Base-by-base conservation (phyloP, 2,888 invertebrate species). In the Papilio elwesi region DNA sequence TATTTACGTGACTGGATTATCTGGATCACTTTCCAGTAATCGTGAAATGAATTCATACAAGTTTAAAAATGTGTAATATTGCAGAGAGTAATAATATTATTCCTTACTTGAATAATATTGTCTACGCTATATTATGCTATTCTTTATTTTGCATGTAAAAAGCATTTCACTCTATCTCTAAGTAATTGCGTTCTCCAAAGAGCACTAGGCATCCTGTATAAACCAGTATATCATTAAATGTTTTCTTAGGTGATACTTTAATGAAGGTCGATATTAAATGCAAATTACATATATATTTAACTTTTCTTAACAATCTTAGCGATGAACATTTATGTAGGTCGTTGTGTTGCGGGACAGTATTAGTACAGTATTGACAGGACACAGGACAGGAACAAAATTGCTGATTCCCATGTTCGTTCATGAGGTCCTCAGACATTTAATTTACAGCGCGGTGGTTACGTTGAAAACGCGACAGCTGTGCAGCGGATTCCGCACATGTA, bases 401-500 rank as follows among this genome's bases (percentile, higher is more conserved):
- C 15, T 15, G 65, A 57, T 62, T 63, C 71, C 53, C 62, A 65
- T 55, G 49, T 36, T 67, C 62, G 73, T 70, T 74, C 38, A n/a
- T n/a, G 73, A 68, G 73, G 75, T 79, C 74, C 78, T 80, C 79
- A 76, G 81, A 82, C 82, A 81, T 86, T 84, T 84, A 78, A 83
- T 85, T 83, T 85, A 80, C 81, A 78, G 79, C 75, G 71, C 74
- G 76, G 74, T 76, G 78, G 78, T 75, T 79, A 78, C 80, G 79
- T 80, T 83, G 82, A 83, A 84, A 86, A 82, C 81, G 76, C 80
- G 66, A 59, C 76, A 67, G 79, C 71, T 80, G 80, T 81, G 81
- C 82, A 82, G 76, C 78, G 63, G 76, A 76, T 74, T 83, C 82
- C 81, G 81, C 82, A 72, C 51, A 90, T 87, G 84, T 90, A 89